Evolutionary conservation across 2,888 invertebrate species (phyloP).

Genomic region (Synergus gifuensis): DNA sequence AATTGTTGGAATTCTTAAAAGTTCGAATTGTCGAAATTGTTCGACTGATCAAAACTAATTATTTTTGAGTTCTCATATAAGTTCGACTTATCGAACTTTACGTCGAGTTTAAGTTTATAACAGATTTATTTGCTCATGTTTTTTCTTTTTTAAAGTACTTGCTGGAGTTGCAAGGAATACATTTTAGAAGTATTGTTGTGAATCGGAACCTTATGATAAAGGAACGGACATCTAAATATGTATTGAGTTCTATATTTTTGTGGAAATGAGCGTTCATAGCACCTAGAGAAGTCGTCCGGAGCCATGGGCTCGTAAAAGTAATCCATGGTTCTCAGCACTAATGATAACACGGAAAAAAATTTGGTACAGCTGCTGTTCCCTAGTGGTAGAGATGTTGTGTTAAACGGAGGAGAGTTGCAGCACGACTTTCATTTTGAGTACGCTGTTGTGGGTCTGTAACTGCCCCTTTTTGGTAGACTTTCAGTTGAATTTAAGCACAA

Average conservation of each 20-base stretch:
- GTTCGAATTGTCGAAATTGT: neutral
- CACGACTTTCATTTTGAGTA: no score
- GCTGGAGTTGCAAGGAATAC: neutral
- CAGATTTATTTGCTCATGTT: neutral
- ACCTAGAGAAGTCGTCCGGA: conserved; percentile 41
- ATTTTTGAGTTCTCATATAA: no score
- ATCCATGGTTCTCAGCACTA: conserved; percentile 57
- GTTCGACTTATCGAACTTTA: neutral
- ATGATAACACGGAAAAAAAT: neutral
- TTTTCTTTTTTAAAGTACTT: neutral
- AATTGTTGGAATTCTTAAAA: neutral
- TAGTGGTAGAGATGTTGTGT: no score
- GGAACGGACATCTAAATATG: neutral
- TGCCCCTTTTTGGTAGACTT: no score
- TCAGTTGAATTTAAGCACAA: no score
- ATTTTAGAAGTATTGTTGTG: neutral
- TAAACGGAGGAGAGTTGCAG: no score
- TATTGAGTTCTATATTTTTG: neutral
- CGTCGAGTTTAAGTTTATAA: neutral
- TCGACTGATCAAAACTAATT: no score
- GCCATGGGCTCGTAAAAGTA: conserved; percentile 63
- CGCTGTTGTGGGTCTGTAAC: no score
- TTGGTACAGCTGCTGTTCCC: no score
- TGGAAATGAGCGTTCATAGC: neutral
- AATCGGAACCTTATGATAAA: neutral